Evolutionary conservation across 2,888 invertebrate genomes (phyloP), one percentile per base, ranked within the genome.

Genomic region (Watsonalla binaria): DNA sequence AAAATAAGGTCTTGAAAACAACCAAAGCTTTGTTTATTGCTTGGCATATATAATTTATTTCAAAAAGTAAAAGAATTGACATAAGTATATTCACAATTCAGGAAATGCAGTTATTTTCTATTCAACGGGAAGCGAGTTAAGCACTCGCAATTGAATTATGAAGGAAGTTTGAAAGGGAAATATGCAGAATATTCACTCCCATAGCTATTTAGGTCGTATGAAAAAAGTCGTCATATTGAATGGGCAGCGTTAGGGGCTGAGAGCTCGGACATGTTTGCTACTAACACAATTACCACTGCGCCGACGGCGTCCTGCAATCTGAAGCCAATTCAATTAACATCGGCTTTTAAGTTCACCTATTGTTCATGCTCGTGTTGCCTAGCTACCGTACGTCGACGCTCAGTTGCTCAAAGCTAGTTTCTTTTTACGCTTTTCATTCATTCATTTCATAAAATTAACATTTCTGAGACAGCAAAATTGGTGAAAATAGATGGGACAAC

Each of bases 311-410:
- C 79, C 82, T 79, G 87, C 86, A 86, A 88, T 89, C 88, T 82
- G 86, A 80, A 81, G 79, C 82, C 80, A 80, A 88, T 87, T 87
- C 82, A 86, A 88, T 88, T 86, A 88, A 79, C 86, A 84, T 82
- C 80, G 82, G 80, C 84, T 84, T 86, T 86, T 86, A 84, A 84
- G 73, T 82, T 76, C 73, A 68, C 63, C 68, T 72, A 79, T 80
- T 82, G 76, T 78, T 62, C 63, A 62, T 61, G 56, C 24, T 24
- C 24, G 24, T 24, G 24, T 24, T 24, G 56, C 52, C 47, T 54
- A 54, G 48, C 52, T 52, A 11, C 14, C 42, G 11, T 11, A 42
- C 42, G 37, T 11, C 11, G 11, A 11, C 8, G 42, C 42, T 42
- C 24, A 2, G 24, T 24, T 24, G 24, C 24, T 24, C 24, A 24